These are phyloP conservation scores for Mythimna impura DNA, from an alignment of 2,888 invertebrate genomes.

Conservation along the genomic window DNA sequence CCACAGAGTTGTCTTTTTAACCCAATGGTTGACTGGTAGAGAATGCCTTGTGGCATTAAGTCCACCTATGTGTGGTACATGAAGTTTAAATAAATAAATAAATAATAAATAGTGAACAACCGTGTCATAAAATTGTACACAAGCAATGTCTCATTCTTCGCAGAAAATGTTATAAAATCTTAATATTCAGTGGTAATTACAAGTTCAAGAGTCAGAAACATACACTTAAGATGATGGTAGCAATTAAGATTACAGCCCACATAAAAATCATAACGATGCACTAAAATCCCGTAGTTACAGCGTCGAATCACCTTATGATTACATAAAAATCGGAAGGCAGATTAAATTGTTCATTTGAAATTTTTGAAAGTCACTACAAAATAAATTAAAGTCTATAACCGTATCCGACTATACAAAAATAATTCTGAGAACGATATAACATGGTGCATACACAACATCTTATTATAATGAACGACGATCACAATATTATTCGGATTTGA, in stretches of 20 bases:
- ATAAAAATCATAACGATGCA: slow-evolving; percentile 53
- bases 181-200: slow-evolving; percentile 21
- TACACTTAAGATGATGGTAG: slow-evolving; percentile 37
- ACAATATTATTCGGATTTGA: slow-evolving; percentile 38
- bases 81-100: too few relatives aligned
- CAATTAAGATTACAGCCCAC: slow-evolving; percentile 54
- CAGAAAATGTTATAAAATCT: slow-evolving; percentile 15
- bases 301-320: slow-evolving; percentile 47
- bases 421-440: slow-evolving; percentile 39
- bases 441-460: slow-evolving; percentile 31
- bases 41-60: too few relatives aligned
- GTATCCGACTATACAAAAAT: slow-evolving; percentile 31
- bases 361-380: slow-evolving; percentile 47
- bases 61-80: too few relatives aligned
- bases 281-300: slow-evolving; percentile 43
- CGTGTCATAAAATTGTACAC: too few relatives aligned
- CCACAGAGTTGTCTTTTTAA: too few relatives aligned
- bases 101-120: too few relatives aligned
- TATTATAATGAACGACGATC: slow-evolving; percentile 37
- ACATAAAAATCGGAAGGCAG: slow-evolving; percentile 42
- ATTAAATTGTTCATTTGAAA: slow-evolving; percentile 41
- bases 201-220: slow-evolving; percentile 47
- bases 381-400: slow-evolving; percentile 25
- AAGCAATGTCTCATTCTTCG: background rate
- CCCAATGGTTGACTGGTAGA: too few relatives aligned